Evolutionary conservation across 1,140 invertebrate genomes (phyloP).

Genomic region (Brachionus asplanchnoidis): DNA sequence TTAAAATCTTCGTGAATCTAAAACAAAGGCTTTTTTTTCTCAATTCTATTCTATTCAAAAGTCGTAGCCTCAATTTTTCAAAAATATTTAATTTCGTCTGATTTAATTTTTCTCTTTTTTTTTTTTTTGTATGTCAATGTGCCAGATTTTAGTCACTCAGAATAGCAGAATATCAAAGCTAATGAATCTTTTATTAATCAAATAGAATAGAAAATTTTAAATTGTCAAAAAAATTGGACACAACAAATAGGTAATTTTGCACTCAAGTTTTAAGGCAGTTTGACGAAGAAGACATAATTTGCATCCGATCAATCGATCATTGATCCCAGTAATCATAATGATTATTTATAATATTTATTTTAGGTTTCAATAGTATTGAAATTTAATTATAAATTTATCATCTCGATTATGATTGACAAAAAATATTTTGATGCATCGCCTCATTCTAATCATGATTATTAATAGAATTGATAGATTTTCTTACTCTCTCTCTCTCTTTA

Average conservation of each 20-base stretch:
- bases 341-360: constrained; percentile 30
- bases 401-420: constrained; percentile 40
- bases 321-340: background rate
- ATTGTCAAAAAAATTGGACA: background rate
- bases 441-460: constrained; percentile 19
- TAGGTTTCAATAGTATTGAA: constrained; percentile 31
- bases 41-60: background rate
- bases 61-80: background rate
- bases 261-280: too few species aligned
- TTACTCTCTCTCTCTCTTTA: background rate
- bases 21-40: background rate
- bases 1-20: background rate
- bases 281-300: background rate
- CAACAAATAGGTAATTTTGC: too few species aligned
- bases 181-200: background rate
- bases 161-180: background rate
- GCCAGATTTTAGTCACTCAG: background rate
- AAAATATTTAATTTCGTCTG: background rate
- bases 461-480: constrained; percentile 31
- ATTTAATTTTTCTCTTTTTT: background rate
- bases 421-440: constrained; percentile 32
- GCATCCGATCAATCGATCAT: background rate
- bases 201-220: background rate
- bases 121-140: background rate
- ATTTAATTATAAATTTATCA: constrained; percentile 41